Percentiles rank a stretch among this genome's conserved stretches.
Evolutionary conservation across 2,113 vertebrate species (phyloP).

Genomic region (Phyllopteryx taeniolatus): DNA sequence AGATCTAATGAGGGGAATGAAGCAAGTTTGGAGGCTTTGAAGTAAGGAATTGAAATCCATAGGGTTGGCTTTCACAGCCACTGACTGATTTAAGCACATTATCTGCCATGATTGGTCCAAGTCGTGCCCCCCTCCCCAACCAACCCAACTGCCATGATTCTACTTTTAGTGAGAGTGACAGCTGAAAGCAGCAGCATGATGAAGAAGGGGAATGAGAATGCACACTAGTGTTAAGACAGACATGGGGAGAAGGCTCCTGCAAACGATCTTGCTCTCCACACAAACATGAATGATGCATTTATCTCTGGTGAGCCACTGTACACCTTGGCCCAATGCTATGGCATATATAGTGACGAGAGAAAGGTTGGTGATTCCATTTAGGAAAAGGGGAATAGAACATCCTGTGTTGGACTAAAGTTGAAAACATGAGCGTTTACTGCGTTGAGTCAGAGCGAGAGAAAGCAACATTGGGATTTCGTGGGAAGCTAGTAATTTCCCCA

Average conservation of each 20-base stretch:
- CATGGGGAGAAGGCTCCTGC: constrained; percentile 30
- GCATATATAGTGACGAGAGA: constrained; percentile 16
- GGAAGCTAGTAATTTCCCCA: too few relatives aligned
- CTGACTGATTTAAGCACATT: constrained; percentile 57
- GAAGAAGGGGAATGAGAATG: constrained; percentile 31
- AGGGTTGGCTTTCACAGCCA: constrained; percentile 53
- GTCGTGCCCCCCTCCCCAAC: constrained; percentile 12
- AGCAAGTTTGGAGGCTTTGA: constrained; percentile 58
- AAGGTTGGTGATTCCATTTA: constrained; percentile 7
- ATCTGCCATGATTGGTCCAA: constrained; percentile 53
- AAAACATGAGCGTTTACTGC: too few relatives aligned
- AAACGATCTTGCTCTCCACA: constrained; percentile 23
- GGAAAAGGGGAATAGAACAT: background rate
- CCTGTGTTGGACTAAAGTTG: too few relatives aligned
- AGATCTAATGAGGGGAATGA: constrained; percentile 54
- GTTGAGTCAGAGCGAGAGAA: too few relatives aligned
- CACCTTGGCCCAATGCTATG: constrained; percentile 8
- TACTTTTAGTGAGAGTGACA: constrained; percentile 37
- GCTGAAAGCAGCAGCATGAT: constrained; percentile 38
- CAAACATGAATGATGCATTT: constrained; percentile 23
- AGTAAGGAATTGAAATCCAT: constrained; percentile 50
- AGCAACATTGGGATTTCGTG: too few relatives aligned
- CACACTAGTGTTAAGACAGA: constrained; percentile 16
- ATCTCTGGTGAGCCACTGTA: constrained; percentile 13
- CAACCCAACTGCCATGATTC: background rate